Evolutionary conservation across 1,140 invertebrate species (phyloP).

Genomic region (Arion vulgaris): DNA sequence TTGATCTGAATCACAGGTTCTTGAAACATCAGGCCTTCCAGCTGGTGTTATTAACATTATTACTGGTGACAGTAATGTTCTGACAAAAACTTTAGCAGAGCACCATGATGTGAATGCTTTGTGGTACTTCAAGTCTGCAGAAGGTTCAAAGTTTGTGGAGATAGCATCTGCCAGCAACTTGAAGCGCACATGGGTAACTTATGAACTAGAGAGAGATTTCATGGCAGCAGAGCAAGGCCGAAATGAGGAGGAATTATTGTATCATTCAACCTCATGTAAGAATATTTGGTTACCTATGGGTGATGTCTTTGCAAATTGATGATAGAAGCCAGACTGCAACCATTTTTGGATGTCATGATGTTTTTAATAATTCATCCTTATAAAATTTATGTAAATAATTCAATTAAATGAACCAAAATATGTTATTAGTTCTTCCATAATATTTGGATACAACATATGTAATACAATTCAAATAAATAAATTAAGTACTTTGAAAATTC

Average conservation of each 20-base stretch:
- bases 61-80: slow-evolving; percentile 72
- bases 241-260: slow-evolving; percentile 72
- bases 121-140: slow-evolving; percentile 72
- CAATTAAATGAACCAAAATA: no score
- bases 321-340: neutral
- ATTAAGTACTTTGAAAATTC: no score
- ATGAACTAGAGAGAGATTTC: slow-evolving; percentile 66
- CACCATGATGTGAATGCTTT: slow-evolving; percentile 74
- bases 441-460: no score
- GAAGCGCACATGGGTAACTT: slow-evolving; percentile 74
- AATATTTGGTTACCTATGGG: slow-evolving; percentile 76
- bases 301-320: slow-evolving; percentile 75
- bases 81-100: slow-evolving; percentile 72
- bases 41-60: slow-evolving; percentile 75
- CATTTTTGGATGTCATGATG: no score
- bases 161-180: slow-evolving; percentile 70
- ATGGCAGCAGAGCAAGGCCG: slow-evolving; percentile 67
- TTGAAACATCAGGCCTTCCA: slow-evolving; percentile 75
- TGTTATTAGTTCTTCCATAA: no score
- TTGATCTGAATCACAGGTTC: slow-evolving; percentile 66
- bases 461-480: no score
- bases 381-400: no score
- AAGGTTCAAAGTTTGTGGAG: slow-evolving; percentile 73
- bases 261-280: slow-evolving; percentile 72
- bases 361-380: no score